Base-by-base conservation (phyloP, 2,797 vertebrate genomes). In the Numenius phaeopus region DNA sequence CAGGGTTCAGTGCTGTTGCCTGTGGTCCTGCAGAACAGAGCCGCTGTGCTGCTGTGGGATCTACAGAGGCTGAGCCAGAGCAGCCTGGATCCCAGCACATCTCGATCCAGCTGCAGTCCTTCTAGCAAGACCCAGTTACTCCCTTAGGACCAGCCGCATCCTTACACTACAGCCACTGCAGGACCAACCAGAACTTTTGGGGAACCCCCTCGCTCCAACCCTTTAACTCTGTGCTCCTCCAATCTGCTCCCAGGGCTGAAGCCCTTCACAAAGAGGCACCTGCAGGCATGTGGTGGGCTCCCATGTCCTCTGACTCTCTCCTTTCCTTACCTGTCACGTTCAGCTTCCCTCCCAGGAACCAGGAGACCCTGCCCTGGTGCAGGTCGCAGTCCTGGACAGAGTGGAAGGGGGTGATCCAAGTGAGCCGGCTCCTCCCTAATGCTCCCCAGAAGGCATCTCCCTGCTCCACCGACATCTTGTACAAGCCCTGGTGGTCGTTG, bases 321-420 rank as follows among this genome's bases (percentile, higher is more conserved):
- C 32, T 57, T 55, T 76, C n/a, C 96, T 97, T 94, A 98, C 98
- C 97, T 90, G 97, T 59, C 83, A 96, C 95, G 0, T 98, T 98
- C 59, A 98, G 95, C 79, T 94, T 89, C 30, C 97, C 97, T 8
- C 97, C 97, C 59, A 97, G 91, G 91, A 98, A 98, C 98, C 97
- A 98, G 70, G 97, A 96, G 62, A 97, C 5, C 26, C 47, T 95
- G 80, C 97, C 97, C 55, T 90, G 86, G n/a, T 0, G 69, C 70
- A 98, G 86, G 66, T 97, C 5, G 0, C 97, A 98, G 94, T 97
- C 76, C 69, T 96, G 95, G 22, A 97, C 96, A 11, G 97, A 94
- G 72, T 91, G 92, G 66, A 98, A 98, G 20, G 97, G 98, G 9
- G 49, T 93, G 89, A 95, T 97, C 97, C 97, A 98, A 15, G 59